Evolutionary conservation across 2,797 vertebrate species (phyloP), one percentile per base, ranked within the genome.

Genomic region (Premnoplex brunnescens): DNA sequence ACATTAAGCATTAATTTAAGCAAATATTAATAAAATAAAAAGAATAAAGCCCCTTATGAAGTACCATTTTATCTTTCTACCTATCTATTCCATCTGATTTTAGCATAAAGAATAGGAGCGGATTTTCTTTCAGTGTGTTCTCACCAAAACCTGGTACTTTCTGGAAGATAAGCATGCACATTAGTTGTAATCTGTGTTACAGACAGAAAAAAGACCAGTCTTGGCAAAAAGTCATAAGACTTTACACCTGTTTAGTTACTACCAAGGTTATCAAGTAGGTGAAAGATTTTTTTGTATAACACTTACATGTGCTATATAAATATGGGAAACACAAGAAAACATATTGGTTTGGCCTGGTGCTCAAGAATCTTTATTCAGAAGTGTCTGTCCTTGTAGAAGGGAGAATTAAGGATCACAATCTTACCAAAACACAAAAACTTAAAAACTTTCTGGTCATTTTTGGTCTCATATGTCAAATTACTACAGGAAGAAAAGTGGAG

Each of bases 1-100:
- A 85, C 20, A 64, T 71, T 85, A 92, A 87, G 10, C 19, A 79
- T 62, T 51, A 59, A 82, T 90, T 92, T 88, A 75, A 60, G n/a
- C 9, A 88, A 91, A 82, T 80, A 94, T 26, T 82, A 76, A 37
- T 71, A 79, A 92, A 90, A 83, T 73, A 49, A 91, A 84, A 90
- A 83, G 83, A 85, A 73, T 32, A 64, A 74, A 72, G 9, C 2
- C 14, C 10, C 39, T 76, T 75, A 80, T 59, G 16, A 92, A 94
- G 69, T 58, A 86, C 21, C 10, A 32, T 52, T 73, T 27, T 72
- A 16, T 63, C 32, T 71, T 93, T 87, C 36, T 76, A 49, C 14
- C 11, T 23, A 34, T 80, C 36, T 62, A 76, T 76, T 55, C 10
- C 10, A 76, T 55, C 5, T 59, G 39, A 51, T 85, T 85, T 94